These are phyloP conservation scores for Orthosia gothica DNA, from an alignment of 2,888 invertebrate genomes.

Conservation along the genomic window DNA sequence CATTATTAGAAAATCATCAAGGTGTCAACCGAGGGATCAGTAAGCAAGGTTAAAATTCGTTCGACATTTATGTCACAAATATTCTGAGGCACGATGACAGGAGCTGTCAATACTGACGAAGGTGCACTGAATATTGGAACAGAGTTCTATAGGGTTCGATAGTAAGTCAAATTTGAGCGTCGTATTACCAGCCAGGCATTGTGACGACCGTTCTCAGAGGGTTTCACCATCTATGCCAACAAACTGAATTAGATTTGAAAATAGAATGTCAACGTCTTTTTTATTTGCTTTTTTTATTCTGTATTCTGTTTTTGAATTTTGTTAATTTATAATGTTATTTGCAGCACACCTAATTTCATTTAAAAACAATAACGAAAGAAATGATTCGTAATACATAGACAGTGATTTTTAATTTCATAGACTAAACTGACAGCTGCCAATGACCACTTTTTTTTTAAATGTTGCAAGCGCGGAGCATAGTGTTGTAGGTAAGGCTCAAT, in stretches of 20 bases:
- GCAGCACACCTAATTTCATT: too few relatives aligned
- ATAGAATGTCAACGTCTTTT: conserved; percentile 39
- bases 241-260: conserved; percentile 39
- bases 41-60: conserved; percentile 30
- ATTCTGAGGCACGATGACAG: conserved; percentile 67
- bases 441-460: too few relatives aligned
- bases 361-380: too few relatives aligned
- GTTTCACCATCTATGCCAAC: conserved; percentile 44
- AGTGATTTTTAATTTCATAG: too few relatives aligned
- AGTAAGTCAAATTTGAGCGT: conserved; percentile 70
- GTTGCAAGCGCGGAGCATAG: too few relatives aligned
- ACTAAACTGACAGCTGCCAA: too few relatives aligned
- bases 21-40: conserved; percentile 27
- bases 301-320: not conserved
- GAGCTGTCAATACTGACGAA: conserved; percentile 77
- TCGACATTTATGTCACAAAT: conserved; percentile 65
- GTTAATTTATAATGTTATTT: not conserved
- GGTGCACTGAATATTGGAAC: conserved; percentile 74
- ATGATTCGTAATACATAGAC: too few relatives aligned
- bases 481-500: too few relatives aligned
- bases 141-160: conserved; percentile 71
- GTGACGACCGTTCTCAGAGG: conserved; percentile 37
- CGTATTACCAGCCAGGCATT: conserved; percentile 46
- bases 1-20: conserved; percentile 24
- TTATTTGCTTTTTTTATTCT: conserved; percentile 1